Conservation (phyloP, 2,113 vertebrate species). For the Vimba vimba region DNA sequence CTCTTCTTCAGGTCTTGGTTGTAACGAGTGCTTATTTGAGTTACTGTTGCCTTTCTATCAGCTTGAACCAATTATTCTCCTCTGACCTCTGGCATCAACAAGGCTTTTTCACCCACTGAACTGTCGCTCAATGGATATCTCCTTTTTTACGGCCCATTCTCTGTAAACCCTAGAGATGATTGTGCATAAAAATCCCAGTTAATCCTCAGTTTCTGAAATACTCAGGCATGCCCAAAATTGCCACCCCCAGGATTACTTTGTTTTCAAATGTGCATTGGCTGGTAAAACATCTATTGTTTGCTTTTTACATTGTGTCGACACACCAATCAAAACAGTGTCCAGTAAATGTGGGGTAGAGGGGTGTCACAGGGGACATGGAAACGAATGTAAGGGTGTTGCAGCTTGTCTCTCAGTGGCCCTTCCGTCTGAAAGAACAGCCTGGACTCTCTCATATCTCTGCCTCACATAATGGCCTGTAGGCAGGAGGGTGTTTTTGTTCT, state of each 20-base stretch:
- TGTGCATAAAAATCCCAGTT: too few relatives aligned
- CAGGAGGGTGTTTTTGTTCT: slow-evolving; percentile 72
- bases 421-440: slow-evolving; percentile 52
- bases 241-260: background rate
- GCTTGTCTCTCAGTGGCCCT: slow-evolving; percentile 51
- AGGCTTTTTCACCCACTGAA: too few relatives aligned
- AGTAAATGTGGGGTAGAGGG: background rate
- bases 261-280: background rate
- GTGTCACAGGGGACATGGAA: slow-evolving; percentile 39
- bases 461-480: slow-evolving; percentile 37
- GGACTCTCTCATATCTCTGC: slow-evolving; percentile 49
- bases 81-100: too few relatives aligned
- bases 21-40: too few relatives aligned
- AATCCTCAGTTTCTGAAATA: too few relatives aligned
- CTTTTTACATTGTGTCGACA: slow-evolving; percentile 34
- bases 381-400: slow-evolving; percentile 37
- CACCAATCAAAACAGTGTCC: background rate
- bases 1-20: too few relatives aligned
- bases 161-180: too few relatives aligned
- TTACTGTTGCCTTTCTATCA: too few relatives aligned
- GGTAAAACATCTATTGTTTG: slow-evolving; percentile 5
- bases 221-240: background rate
- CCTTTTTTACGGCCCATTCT: too few relatives aligned
- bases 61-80: too few relatives aligned
- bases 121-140: too few relatives aligned